phyloP scores from a whole-genome alignment of 2,888 invertebrate genomes.

The Drosophila emarginata region DNA sequence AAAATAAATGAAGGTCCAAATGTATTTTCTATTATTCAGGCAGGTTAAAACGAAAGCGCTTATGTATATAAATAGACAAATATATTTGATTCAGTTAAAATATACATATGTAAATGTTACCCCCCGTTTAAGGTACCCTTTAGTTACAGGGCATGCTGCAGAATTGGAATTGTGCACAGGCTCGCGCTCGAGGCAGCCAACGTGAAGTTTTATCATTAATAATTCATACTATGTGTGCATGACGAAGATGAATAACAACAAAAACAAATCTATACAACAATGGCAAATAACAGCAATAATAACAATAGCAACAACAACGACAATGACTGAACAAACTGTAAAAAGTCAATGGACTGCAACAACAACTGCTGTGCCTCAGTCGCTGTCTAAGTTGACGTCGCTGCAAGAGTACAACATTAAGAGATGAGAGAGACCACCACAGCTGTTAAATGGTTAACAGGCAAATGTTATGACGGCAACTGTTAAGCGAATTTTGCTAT shows the following conservation, averaged over 20 bases:
- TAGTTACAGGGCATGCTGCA: slow-evolving; percentile 24
- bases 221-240: slow-evolving; percentile 26
- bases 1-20: no score
- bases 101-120: neutral
- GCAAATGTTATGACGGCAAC: neutral
- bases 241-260: slow-evolving; percentile 32
- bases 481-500: neutral
- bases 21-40: no score
- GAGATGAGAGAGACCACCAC: neutral
- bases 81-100: no score
- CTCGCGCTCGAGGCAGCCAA: slow-evolving; percentile 9
- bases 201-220: slow-evolving; percentile 26
- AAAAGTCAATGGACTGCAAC: slow-evolving; percentile 64
- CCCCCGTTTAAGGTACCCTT: neutral
- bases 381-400: slow-evolving; percentile 42
- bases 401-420: neutral
- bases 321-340: slow-evolving; percentile 58
- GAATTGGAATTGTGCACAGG: slow-evolving; percentile 33
- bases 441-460: slow-evolving; percentile 23
- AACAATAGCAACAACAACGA: slow-evolving; percentile 19
- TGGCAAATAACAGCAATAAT: slow-evolving; percentile 25
- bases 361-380: slow-evolving; percentile 34
- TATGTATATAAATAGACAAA: no score
- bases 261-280: slow-evolving; percentile 21
- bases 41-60: neutral